phyloP scores from a whole-genome alignment of 2,113 vertebrate genomes.

The Eidolon helvum region DNA sequence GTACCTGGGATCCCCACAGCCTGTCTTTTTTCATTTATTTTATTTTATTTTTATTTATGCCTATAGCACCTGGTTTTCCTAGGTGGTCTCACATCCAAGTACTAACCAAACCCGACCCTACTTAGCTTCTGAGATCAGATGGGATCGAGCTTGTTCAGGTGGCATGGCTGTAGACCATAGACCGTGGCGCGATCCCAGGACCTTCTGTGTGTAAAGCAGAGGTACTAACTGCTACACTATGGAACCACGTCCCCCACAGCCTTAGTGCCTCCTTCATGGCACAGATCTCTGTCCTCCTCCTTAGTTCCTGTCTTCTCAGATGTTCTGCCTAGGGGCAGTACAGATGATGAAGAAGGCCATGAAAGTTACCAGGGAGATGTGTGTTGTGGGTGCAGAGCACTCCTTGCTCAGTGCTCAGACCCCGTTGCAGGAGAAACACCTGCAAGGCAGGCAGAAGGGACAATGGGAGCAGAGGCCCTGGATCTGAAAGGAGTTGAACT shows the following conservation, averaged over 20 bases:
- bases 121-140: too few relatives aligned
- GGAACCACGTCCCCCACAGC: too few relatives aligned
- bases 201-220: too few relatives aligned
- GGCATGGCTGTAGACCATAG: too few relatives aligned
- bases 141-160: too few relatives aligned
- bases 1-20: not conserved
- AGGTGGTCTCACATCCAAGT: too few relatives aligned
- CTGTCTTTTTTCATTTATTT: not conserved
- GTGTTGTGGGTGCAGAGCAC: not conserved
- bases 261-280: not conserved
- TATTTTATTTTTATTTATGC: too few relatives aligned
- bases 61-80: too few relatives aligned
- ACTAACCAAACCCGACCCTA: too few relatives aligned
- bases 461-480: not conserved
- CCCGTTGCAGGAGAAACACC: not conserved
- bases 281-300: not conserved
- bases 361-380: too few relatives aligned
- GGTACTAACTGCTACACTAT: too few relatives aligned
- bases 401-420: not conserved
- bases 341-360: not conserved
- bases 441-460: not conserved
- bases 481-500: not conserved
- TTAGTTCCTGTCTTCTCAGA: not conserved
- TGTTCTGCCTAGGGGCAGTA: not conserved
- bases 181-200: too few relatives aligned